Evolutionary conservation across 1,140 invertebrate genomes (phyloP), one percentile per base, ranked within the genome.

Genomic region (Bombus confusus): DNA sequence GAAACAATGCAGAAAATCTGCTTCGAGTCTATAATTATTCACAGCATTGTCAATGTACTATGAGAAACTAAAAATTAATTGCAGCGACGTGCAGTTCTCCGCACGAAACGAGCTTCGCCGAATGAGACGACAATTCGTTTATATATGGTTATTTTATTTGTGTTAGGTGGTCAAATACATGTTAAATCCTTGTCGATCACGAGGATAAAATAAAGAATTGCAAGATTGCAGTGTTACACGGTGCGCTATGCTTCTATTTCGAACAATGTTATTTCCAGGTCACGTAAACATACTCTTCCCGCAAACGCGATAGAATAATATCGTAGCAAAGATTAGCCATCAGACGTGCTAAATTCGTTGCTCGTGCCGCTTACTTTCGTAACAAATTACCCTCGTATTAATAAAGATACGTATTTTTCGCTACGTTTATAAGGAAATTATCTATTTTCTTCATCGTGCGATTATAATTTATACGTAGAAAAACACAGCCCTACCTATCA

Each of bases 211-310:
- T 66, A 34, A 34, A 34, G 2, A 37, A 22, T 39, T 5, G 10
- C 34, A 71, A 28, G 47, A 52, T 52, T 22, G 6, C 34, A 3
- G 22, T 18, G n/a, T 13, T 59, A 57, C 34, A n/a, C 47, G 47
- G 18, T 52, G 47, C 5, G 22, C 18, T 22, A 22, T 12, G n/a
- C 34, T n/a, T 12, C 37, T 62, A 2, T 8, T 41, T 41, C 57
- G 12, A 10, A 47, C 39, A 18, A 66, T 37, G 39, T 68, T 79
- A 79, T 79, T 79, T 79, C 47, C 77, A 39, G 62, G 64, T 3
- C 41, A 3, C 12, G 62, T 68, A 34, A 79, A 68, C 62, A 31
- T 25, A 41, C 15, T 68, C 41, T 34, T 34, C 41, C 22, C 37
- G 31, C 77, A 34, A 68, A 47, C 41, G 47, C 10, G 68, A 79